Evolutionary conservation across 2,113 vertebrate genomes (phyloP), one percentile per base, ranked within the genome.

Genomic region (Motacilla alba): DNA sequence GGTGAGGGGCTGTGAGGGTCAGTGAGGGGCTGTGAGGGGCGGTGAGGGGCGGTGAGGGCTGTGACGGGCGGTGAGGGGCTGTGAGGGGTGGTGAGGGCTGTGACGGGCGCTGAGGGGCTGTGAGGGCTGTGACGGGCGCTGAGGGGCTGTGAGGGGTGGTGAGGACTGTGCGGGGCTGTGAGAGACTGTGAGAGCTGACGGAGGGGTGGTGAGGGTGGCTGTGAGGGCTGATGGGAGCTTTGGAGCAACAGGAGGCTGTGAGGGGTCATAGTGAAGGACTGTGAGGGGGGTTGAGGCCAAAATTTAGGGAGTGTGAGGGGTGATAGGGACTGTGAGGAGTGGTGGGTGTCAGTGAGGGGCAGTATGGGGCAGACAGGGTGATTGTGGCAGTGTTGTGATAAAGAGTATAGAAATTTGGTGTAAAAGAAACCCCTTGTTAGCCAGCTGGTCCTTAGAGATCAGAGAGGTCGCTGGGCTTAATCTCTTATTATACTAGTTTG

Each of bases 11-110:
- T n/a, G n/a, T n/a, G n/a, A n/a, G n/a, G n/a, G n/a, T n/a, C n/a
- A n/a, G n/a, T n/a, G n/a, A n/a, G n/a, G n/a, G n/a, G n/a, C n/a
- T n/a, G n/a, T n/a, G n/a, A n/a, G n/a, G n/a, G n/a, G n/a, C n/a
- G n/a, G n/a, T n/a, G n/a, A n/a, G n/a, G n/a, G n/a, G n/a, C n/a
- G n/a, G n/a, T n/a, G n/a, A n/a, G 24, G 21, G 9, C 3, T 9
- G 31, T 6, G 44, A n/a, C n/a, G n/a, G n/a, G n/a, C n/a, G n/a
- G 5, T 8, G 62, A 30, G 49, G 26, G 33, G 31, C 3, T 15
- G 17, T 4, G 11, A 4, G 26, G 43, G 15, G 0, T 10, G 21
- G 8, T 13, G 13, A 24, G 47, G 5, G 13, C 37, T 28, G 12
- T 31, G 16, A 16, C 33, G 7, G 39, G 5, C 13, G 5, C 26